These are phyloP conservation scores for Drosophila auraria DNA, from an alignment of 1,140 invertebrate genomes.

Conservation along the genomic window DNA sequence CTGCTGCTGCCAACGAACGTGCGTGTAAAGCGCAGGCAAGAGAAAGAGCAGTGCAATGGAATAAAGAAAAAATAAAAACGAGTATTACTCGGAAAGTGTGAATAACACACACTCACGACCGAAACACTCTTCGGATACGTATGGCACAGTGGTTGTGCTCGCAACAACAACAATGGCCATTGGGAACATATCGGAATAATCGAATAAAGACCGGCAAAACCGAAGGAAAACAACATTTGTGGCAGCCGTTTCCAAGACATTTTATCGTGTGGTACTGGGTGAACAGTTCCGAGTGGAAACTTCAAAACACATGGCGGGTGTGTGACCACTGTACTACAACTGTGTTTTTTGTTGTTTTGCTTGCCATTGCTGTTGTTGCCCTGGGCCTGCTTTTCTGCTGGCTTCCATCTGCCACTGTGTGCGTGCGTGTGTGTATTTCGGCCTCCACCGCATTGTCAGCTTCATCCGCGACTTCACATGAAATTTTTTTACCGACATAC, in stretches of 20 bases:
- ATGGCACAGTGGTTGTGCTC: conserved; percentile 40
- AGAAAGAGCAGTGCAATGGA: conserved; percentile 41
- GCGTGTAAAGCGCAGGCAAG: conserved; percentile 29
- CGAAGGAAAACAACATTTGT: conserved; percentile 17
- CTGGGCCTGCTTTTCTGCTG: conserved; percentile 56
- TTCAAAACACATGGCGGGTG: conserved; percentile 28
- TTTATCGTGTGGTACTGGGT: background rate
- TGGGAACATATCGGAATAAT: conserved; percentile 17
- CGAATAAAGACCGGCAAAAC: conserved; percentile 31
- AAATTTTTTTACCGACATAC: conserved; percentile 53
- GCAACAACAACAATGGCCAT: conserved; percentile 13
- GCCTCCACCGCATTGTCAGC: conserved; percentile 71
- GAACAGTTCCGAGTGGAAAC: conserved; percentile 5
- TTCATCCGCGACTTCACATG: conserved; percentile 66
- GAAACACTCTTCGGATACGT: conserved; percentile 27
- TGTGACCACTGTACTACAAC: conserved; percentile 32
- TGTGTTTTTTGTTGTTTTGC: conserved; percentile 25
- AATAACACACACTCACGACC: conserved; percentile 60
- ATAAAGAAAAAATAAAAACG: conserved; percentile 66
- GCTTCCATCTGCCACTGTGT: conserved; percentile 43
- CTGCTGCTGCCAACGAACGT: conserved; percentile 39
- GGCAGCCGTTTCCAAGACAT: conserved; percentile 15
- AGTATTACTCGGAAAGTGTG: conserved; percentile 80
- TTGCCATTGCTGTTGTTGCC: conserved; percentile 52
- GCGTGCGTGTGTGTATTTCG: conserved; percentile 44